Evolutionary conservation across 1,140 invertebrate species (phyloP), one percentile per base, ranked within the genome.

Genomic region (Gonatopus flavifemur): DNA sequence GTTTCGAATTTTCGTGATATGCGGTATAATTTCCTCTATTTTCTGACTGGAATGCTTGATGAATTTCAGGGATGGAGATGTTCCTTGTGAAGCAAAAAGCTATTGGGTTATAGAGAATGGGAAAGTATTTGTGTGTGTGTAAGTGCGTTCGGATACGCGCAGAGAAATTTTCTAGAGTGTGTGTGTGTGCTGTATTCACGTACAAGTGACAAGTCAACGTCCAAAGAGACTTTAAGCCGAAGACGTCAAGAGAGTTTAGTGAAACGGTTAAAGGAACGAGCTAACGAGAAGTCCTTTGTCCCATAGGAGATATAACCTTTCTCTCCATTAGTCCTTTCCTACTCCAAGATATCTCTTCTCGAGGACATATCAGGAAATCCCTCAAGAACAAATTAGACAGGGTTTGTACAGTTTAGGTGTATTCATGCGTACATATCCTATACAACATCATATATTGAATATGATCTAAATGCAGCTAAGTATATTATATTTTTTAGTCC

Each of bases 211-310:
- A 55, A 51, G 50, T n/a, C 59, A 57, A 52, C n/a, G n/a, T 52
- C 62, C 64, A 55, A 61, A 49, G 64, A 58, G 64, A 69, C 55
- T 69, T 69, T 69, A 67, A 69, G 57, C 61, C 52, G 40, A 52
- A 53, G 59, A 59, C 51, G 56, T 64, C 66, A 62, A 55, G 54
- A 41, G 50, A 62, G 51, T 61, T 61, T 61, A 61, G 58, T 38
- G 40, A 62, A 61, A 61, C 58, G 47, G 47, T 62, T 61, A 54
- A 53, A 57, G 49, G 57, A 47, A 44, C 42, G 24, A 54, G 30
- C 38, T 50, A 56, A 59, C 52, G 59, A 61, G 52, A 59, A 52
- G 57, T 57, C 49, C 52, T 57, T 53, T 52, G 58, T 62, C 50
- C 40, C 58, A 49, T 9, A 39, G 47, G 47, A 61, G n/a, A n/a